Evolutionary conservation across 2,888 invertebrate species (phyloP), one percentile per base, ranked within the genome.

Genomic region (Nasonovia ribisnigri): DNA sequence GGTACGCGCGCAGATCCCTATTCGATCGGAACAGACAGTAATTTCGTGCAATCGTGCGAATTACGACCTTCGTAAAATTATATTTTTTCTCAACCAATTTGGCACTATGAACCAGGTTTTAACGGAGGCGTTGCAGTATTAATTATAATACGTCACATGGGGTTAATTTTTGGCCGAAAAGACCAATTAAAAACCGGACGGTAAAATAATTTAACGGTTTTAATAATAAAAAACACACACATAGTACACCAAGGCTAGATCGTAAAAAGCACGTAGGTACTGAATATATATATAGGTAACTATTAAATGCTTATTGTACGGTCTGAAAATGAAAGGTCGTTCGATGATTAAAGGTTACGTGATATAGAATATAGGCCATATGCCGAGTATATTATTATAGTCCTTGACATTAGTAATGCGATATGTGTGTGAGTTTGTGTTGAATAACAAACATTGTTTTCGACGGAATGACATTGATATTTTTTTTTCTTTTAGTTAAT

Each of bases 1-100:
- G 84, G 54, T 84, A 84, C n/a, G n/a, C n/a, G n/a, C 67, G n/a
- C 29, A 54, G 29, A 42, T 48, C 48, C 36, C 90, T 36, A 60
- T 46, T n/a, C 42, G 51, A 51, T 42, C 20, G n/a, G 51, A 13
- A 29, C 10, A 60, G 89, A 90, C 60, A 43, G 60, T 46, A 60
- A 46, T 60, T n/a, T 43, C 0, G 46, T 46, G 46, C n/a, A n/a
- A n/a, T n/a, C 42, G 36, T 48, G 46, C 67, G 16, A 90, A 67
- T 67, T 90, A 84, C 84, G 90, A 51, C 51, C 60, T 29, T 16
- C 51, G 1, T 10, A 77, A 20, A 29, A 43, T 29, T 88, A 90
- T 43, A 54, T 86, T 86, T 84, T 77, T 86, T 51, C 43, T 86
- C 43, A 84, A 46, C 91, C 91, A 86, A 91, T 86, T 91, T 91